Evolutionary conservation across 2,113 vertebrate species (phyloP).

Genomic region (Labeo rohita): DNA sequence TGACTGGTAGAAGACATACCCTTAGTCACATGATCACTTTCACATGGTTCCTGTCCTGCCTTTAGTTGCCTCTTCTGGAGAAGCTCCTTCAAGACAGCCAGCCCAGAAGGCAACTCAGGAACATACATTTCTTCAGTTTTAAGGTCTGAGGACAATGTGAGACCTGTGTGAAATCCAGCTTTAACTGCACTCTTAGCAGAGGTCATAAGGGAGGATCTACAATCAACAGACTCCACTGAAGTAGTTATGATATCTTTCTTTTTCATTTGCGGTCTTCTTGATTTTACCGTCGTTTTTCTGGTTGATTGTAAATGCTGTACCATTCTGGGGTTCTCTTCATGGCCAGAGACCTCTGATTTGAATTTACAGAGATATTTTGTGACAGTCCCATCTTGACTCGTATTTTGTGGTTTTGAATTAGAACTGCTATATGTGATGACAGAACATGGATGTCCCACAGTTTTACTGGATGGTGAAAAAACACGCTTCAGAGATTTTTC

Average conservation of each 20-base stretch:
- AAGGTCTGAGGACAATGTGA: constrained; percentile 54
- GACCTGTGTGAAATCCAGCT: constrained; percentile 34
- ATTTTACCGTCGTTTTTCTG: constrained; percentile 48
- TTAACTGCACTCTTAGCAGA: constrained; percentile 14
- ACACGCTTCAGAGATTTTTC: constrained; percentile 41
- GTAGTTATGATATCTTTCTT: constrained; percentile 78
- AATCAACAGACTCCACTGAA: constrained; percentile 72
- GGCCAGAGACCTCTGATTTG: constrained; percentile 59
- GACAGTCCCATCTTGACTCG: constrained; percentile 15
- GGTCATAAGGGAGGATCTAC: constrained; percentile 63
- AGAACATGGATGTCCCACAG: constrained; percentile 49
- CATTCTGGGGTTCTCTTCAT: constrained; percentile 42
- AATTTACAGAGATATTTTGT: constrained; percentile 62
- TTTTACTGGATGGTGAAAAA: constrained; percentile 29
- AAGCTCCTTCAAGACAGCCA: constrained; percentile 92
- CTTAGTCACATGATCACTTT: constrained; percentile 63
- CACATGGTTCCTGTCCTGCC: constrained; percentile 69
- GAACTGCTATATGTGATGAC: constrained; percentile 53
- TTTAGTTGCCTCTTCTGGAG: constrained; percentile 90
- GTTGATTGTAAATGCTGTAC: constrained; percentile 40
- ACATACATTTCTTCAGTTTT: constrained; percentile 74
- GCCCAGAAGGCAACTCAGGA: constrained; percentile 83
- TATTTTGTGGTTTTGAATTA: constrained; percentile 24
- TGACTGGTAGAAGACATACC: constrained; percentile 68
- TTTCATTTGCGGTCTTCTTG: constrained; percentile 78